Conservation (phyloP, 2,113 vertebrate genomes). For the Cinclus mexicanus region DNA sequence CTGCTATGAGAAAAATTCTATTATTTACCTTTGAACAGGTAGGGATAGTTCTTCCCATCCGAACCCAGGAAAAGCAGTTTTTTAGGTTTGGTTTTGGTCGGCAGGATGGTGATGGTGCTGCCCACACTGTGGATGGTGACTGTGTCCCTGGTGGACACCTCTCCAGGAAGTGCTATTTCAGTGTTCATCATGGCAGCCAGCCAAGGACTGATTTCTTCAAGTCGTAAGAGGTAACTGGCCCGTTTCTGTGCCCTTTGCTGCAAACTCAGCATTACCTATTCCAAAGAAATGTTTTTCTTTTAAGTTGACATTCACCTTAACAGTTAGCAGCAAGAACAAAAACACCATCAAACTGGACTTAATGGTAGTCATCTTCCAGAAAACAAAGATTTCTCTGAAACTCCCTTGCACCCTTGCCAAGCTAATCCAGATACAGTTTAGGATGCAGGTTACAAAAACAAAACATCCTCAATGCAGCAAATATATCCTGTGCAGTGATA, state of each 20-base stretch:
- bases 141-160: slow-evolving; percentile 91
- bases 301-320: neutral
- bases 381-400: neutral
- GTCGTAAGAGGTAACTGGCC: slow-evolving; percentile 89
- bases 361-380: neutral
- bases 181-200: slow-evolving; percentile 90
- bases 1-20: neutral
- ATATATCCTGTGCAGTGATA: neutral
- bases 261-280: slow-evolving; percentile 93
- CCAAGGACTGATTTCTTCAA: slow-evolving; percentile 96
- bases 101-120: slow-evolving; percentile 94
- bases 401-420: neutral
- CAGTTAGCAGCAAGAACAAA: neutral
- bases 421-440: neutral
- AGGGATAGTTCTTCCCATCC: slow-evolving; percentile 94
- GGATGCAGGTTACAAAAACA: neutral
- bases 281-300: neutral
- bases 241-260: slow-evolving; percentile 97
- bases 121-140: slow-evolving; percentile 95
- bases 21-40: slow-evolving; percentile 92
- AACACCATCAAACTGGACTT: neutral
- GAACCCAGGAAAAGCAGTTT: slow-evolving; percentile 96
- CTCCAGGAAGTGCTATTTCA: slow-evolving; percentile 94
- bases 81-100: slow-evolving; percentile 98
- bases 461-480: neutral